A percentile compares a stretch with the other conserved stretches of the same genome.
phyloP scores from a whole-genome alignment of 2,888 invertebrate species.

The Aquatica leii region DNA sequence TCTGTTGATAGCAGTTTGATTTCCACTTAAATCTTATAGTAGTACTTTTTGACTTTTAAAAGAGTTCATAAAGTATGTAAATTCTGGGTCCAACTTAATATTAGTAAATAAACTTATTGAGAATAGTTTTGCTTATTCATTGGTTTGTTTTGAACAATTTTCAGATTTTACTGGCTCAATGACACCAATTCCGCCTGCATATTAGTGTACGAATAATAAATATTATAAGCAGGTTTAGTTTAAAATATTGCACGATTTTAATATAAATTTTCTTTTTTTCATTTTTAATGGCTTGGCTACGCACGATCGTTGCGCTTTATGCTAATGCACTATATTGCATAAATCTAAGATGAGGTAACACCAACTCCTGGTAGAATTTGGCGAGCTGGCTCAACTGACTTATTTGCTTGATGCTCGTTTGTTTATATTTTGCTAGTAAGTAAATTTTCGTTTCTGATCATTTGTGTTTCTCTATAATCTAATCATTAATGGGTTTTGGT shows the following conservation, averaged over 20 bases:
- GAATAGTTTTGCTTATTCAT: constrained; percentile 47
- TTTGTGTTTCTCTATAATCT: constrained; percentile 2
- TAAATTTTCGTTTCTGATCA: constrained; percentile 17
- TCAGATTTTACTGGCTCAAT: constrained; percentile 61
- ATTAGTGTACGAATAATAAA: constrained; percentile 46
- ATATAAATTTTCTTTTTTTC: constrained; percentile 47
- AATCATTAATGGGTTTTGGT: constrained; percentile 16
- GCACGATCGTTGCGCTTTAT: constrained; percentile 53
- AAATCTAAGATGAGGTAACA: constrained; percentile 52
- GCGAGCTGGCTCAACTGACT: constrained; percentile 59
- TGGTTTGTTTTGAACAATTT: constrained; percentile 48
- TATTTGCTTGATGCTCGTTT: constrained; percentile 56
- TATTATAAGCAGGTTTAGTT: constrained; percentile 52
- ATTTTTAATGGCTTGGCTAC: constrained; percentile 52
- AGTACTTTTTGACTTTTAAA: constrained; percentile 23
- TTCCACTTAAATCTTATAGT: constrained; percentile 23
- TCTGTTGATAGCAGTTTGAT: constrained; percentile 18
- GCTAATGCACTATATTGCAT: constrained; percentile 44
- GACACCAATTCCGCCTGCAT: constrained; percentile 58
- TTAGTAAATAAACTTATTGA: constrained; percentile 44
- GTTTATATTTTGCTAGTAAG: constrained; percentile 30
- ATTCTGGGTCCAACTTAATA: constrained; percentile 52
- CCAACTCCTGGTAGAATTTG: constrained; percentile 59
- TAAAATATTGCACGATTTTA: constrained; percentile 43
- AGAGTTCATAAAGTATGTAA: constrained; percentile 36